Evolutionary conservation across 2,113 vertebrate species (phyloP).

Genomic region (Cathartes aura): DNA sequence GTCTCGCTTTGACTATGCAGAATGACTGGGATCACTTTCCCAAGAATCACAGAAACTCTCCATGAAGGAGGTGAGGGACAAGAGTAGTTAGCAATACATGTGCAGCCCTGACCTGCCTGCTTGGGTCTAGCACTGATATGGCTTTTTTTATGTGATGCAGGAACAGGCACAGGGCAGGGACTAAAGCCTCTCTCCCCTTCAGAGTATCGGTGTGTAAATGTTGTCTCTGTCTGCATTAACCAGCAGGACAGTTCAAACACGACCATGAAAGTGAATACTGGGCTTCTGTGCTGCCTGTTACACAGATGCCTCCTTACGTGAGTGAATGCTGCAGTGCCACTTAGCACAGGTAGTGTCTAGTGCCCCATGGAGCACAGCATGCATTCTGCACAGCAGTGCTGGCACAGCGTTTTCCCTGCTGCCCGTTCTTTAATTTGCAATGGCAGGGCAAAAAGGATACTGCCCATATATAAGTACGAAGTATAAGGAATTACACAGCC

Average conservation of each 20-base stretch:
- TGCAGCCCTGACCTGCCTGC: background rate
- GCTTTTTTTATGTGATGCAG: background rate
- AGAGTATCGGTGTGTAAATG: background rate
- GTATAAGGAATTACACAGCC: background rate
- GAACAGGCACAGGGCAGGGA: background rate
- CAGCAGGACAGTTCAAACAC: background rate
- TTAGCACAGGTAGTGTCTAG: background rate
- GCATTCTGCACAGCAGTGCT: background rate
- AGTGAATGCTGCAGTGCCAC: background rate
- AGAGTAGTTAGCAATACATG: background rate
- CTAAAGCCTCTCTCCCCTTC: background rate
- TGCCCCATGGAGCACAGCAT: background rate
- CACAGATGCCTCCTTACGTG: background rate
- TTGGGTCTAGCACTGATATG: background rate
- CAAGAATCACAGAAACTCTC: background rate
- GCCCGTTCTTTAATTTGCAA: background rate
- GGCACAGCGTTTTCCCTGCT: background rate
- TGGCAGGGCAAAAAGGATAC: background rate
- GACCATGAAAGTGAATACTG: rapidly evolving
- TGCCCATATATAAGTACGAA: background rate
- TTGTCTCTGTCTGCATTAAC: background rate
- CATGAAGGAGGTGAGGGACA: background rate
- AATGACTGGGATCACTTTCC: background rate
- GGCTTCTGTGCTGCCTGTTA: background rate
- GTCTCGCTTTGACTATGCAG: background rate